Conservation (phyloP, 2,888 invertebrate species). For the Eurytoma adleriae region DNA sequence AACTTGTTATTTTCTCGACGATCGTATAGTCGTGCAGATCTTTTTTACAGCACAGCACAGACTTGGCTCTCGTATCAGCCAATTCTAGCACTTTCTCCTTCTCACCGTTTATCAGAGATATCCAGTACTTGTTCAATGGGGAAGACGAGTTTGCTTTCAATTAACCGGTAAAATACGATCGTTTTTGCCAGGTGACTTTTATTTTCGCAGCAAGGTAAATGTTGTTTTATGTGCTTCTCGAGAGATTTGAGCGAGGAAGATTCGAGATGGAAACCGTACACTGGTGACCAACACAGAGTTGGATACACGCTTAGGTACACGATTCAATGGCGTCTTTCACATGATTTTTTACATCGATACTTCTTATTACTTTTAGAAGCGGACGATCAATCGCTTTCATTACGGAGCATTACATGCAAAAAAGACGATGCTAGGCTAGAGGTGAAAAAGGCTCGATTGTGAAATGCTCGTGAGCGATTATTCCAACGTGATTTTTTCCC, state of each 20-base stretch:
- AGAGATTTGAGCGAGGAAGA: no score
- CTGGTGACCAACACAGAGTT: no score
- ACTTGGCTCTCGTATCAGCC: not conserved
- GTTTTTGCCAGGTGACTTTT: no score
- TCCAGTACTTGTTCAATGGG: constrained; percentile 14
- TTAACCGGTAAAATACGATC: no score
- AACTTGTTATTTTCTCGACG: not conserved
- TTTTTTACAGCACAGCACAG: not conserved
- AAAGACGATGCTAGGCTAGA: not conserved
- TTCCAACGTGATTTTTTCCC: constrained; percentile 14
- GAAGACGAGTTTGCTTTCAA: not conserved
- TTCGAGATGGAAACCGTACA: no score
- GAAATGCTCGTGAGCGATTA: constrained; percentile 12
- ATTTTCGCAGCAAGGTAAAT: no score
- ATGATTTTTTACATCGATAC: no score
- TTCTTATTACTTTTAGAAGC: no score
- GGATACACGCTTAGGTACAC: no score
- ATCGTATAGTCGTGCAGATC: not conserved
- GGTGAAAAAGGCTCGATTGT: constrained; percentile 19
- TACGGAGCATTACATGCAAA: constrained; percentile 44
- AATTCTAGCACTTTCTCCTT: constrained; percentile 43
- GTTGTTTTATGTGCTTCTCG: no score
- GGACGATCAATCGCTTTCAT: constrained; percentile 18
- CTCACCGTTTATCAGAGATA: constrained; percentile 10
- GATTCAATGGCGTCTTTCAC: no score